Evolutionary conservation across 2,797 vertebrate genomes (phyloP).

Genomic region (Scolopax rusticola): DNA sequence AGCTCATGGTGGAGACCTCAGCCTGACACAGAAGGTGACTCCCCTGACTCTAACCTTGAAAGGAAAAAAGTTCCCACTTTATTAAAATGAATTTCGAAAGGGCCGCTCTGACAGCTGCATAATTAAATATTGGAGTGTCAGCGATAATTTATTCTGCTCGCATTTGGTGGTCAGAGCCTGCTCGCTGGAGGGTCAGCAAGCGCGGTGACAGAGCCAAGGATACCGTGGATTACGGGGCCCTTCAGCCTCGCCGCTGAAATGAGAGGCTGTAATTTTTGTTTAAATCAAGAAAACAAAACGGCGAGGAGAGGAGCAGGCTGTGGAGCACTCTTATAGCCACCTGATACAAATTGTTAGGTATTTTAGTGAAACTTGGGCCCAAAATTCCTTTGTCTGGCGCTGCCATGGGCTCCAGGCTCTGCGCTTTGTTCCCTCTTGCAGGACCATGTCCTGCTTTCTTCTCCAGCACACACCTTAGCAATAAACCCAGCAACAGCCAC

Average conservation of each 20-base stretch:
- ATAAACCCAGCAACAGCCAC: neutral
- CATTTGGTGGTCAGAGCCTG: slow-evolving; percentile 94
- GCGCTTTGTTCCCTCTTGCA: neutral
- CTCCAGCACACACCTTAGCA: neutral
- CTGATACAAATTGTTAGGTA: neutral
- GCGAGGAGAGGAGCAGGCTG: neutral
- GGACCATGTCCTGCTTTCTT: neutral
- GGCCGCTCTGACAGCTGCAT: slow-evolving; percentile 98
- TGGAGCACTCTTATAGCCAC: neutral
- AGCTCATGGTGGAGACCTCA: slow-evolving; percentile 86
- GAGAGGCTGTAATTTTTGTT: slow-evolving; percentile 46
- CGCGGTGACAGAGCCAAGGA: slow-evolving; percentile 84
- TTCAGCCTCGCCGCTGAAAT: slow-evolving; percentile 19
- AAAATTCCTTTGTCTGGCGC: neutral
- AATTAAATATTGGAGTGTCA: slow-evolving; percentile 99
- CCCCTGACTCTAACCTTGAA: slow-evolving; percentile 96
- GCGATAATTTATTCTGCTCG: slow-evolving; percentile 97
- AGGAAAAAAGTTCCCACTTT: slow-evolving; percentile 96
- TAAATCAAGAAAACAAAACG: slow-evolving; percentile 21
- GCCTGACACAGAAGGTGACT: slow-evolving; percentile 98
- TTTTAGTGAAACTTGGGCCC: neutral
- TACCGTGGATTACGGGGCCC: slow-evolving; percentile 74
- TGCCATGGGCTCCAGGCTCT: neutral
- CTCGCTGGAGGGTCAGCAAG: slow-evolving; percentile 91
- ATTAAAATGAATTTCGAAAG: slow-evolving; percentile 99